Conservation (phyloP, 2,888 invertebrate genomes). For the Chrysopilus asiliformis region DNA sequence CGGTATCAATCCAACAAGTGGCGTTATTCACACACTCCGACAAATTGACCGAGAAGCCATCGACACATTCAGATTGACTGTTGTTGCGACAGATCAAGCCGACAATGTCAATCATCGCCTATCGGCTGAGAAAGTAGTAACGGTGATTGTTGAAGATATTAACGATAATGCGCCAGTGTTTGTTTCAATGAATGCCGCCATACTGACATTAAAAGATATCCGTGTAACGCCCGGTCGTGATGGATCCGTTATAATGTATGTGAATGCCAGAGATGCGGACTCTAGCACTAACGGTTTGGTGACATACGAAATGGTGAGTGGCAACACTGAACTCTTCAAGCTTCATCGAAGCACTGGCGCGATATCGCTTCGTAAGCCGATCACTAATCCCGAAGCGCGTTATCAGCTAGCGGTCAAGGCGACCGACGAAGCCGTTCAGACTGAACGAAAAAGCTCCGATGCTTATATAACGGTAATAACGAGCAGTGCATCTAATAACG, state of each 20-base stretch:
- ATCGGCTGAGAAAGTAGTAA: slow-evolving; percentile 81
- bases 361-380: slow-evolving; percentile 48
- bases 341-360: slow-evolving; percentile 70
- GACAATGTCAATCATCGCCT: slow-evolving; percentile 54
- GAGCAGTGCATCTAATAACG: slow-evolving; percentile 36
- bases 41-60: slow-evolving; percentile 84
- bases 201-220: slow-evolving; percentile 47
- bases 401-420: slow-evolving; percentile 78
- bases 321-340: slow-evolving; percentile 63
- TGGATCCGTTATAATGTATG: slow-evolving; percentile 58
- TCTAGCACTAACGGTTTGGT: slow-evolving; percentile 85
- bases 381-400: slow-evolving; percentile 50
- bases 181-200: slow-evolving; percentile 81
- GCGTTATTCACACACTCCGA: slow-evolving; percentile 74
- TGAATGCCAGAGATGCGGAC: slow-evolving; percentile 76
- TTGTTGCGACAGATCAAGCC: slow-evolving; percentile 83
- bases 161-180: slow-evolving; percentile 89
- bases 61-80: slow-evolving; percentile 76
- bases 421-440: slow-evolving; percentile 82
- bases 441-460: slow-evolving; percentile 75
- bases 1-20: slow-evolving; percentile 71
- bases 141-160: slow-evolving; percentile 84
- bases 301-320: slow-evolving; percentile 74
- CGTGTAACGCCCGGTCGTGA: slow-evolving; percentile 37
- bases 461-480: slow-evolving; percentile 74